Percentiles rank a stretch among this genome's conserved stretches.
Conservation (phyloP, 2,797 vertebrate genomes). For the Babyrousa celebensis region DNA sequence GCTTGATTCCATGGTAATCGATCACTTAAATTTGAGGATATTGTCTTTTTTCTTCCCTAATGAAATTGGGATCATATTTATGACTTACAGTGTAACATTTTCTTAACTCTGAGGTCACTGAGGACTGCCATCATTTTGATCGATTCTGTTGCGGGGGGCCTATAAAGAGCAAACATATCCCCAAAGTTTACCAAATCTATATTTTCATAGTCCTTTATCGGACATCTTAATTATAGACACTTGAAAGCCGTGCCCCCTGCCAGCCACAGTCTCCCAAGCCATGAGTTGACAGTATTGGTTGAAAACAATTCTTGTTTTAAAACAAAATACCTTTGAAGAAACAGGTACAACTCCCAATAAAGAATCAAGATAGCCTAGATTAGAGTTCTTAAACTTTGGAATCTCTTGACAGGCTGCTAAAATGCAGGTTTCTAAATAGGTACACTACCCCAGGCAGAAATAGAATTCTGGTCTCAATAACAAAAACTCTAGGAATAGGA, state of each 20-base stretch:
- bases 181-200: not conserved
- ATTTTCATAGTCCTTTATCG: not conserved
- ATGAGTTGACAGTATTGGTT: not conserved
- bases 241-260: not conserved
- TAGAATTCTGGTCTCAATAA: not conserved
- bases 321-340: constrained; percentile 36
- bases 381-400: not conserved
- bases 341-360: not conserved
- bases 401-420: not conserved
- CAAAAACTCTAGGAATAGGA: not conserved
- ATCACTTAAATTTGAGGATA: constrained; percentile 18
- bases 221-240: not conserved
- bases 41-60: not conserved
- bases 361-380: not conserved
- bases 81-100: constrained; percentile 16
- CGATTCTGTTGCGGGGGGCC: not conserved
- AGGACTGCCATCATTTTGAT: not conserved
- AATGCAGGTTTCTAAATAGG: not conserved
- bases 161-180: constrained; percentile 1
- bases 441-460: not conserved
- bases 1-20: not conserved
- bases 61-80: not conserved
- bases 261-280: not conserved
- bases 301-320: constrained; percentile 39
- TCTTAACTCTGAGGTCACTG: not conserved